Evolutionary conservation across 2,113 vertebrate genomes (phyloP).

Genomic region (Zapus hudsonius): DNA sequence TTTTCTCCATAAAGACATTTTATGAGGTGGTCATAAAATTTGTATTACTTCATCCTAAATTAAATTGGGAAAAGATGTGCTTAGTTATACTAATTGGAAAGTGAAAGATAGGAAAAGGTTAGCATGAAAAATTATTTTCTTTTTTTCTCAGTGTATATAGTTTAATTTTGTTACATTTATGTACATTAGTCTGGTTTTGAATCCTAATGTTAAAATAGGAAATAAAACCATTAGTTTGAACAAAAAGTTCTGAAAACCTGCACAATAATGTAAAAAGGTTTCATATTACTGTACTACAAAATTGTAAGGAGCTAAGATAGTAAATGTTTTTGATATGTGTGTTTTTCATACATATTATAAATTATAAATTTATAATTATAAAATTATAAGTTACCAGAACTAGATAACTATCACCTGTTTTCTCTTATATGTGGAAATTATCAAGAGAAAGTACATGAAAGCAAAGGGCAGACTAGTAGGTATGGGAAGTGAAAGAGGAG

Average conservation of each 20-base stretch:
- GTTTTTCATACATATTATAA: too few relatives aligned
- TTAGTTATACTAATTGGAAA: slow-evolving; percentile 69
- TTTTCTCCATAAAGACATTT: slow-evolving; percentile 37
- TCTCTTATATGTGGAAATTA: too few relatives aligned
- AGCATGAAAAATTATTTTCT: slow-evolving; percentile 53
- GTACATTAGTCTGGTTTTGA: slow-evolving; percentile 73
- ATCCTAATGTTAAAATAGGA: slow-evolving; percentile 79
- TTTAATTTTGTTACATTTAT: slow-evolving; percentile 78
- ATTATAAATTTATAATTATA: too few relatives aligned
- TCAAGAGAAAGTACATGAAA: too few relatives aligned
- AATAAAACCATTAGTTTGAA: slow-evolving; percentile 81
- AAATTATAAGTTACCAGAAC: too few relatives aligned
- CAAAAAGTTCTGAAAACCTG: not conserved
- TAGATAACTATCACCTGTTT: too few relatives aligned
- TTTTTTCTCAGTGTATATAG: slow-evolving; percentile 81
- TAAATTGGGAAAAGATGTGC: slow-evolving; percentile 21
- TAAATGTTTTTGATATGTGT: too few relatives aligned
- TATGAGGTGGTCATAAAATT: slow-evolving; percentile 12
- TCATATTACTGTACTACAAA: too few relatives aligned
- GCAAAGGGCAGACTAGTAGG: too few relatives aligned
- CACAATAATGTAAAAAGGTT: too few relatives aligned
- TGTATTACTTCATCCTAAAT: slow-evolving; percentile 47
- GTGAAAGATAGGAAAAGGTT: slow-evolving; percentile 65
- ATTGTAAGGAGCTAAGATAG: too few relatives aligned
- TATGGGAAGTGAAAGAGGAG: too few relatives aligned